Percentiles rank a stretch among this genome's conserved stretches.
Evolutionary conservation across 2,113 vertebrate species (phyloP).

Genomic region (Albula goreensis): DNA sequence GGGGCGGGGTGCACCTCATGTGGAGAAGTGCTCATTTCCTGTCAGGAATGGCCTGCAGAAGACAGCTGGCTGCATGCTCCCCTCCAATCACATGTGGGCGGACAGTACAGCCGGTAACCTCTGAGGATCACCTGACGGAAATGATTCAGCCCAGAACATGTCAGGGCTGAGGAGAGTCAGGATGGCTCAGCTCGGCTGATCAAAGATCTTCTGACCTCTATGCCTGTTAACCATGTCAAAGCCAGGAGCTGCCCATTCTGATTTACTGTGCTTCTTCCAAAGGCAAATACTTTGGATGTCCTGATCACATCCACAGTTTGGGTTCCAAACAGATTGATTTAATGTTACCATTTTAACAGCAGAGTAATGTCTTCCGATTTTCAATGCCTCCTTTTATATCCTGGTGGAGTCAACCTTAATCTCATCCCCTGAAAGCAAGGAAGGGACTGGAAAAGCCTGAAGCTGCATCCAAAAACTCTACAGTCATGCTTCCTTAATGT

Average conservation of each 20-base stretch:
- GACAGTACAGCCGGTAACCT: not conserved
- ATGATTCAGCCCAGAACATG: not conserved
- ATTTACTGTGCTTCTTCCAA: not conserved
- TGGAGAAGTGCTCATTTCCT: not conserved
- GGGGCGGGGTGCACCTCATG: not conserved
- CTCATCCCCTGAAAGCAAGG: not conserved
- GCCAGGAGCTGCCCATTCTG: not conserved
- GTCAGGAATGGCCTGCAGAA: not conserved
- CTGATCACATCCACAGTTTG: not conserved
- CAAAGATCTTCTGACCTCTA: not conserved
- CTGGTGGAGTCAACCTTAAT: not conserved
- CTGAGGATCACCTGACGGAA: not conserved
- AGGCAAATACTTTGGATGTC: not conserved
- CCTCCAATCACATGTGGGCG: not conserved
- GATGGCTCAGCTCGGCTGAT: not conserved
- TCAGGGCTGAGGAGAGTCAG: not conserved
- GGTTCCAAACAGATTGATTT: not conserved
- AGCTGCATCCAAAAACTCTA: no score
- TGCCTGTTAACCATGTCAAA: slow-evolving; percentile 8
- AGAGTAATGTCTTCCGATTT: not conserved
- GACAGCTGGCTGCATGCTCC: not conserved
- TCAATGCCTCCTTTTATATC: not conserved
- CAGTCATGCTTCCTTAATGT: no score
- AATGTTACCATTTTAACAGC: not conserved
- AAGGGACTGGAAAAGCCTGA: not conserved